Percentiles rank a stretch among this genome's conserved stretches.
Evolutionary conservation across 1,140 invertebrate species (phyloP).

Genomic region (Anagrus nilaparvatae): DNA sequence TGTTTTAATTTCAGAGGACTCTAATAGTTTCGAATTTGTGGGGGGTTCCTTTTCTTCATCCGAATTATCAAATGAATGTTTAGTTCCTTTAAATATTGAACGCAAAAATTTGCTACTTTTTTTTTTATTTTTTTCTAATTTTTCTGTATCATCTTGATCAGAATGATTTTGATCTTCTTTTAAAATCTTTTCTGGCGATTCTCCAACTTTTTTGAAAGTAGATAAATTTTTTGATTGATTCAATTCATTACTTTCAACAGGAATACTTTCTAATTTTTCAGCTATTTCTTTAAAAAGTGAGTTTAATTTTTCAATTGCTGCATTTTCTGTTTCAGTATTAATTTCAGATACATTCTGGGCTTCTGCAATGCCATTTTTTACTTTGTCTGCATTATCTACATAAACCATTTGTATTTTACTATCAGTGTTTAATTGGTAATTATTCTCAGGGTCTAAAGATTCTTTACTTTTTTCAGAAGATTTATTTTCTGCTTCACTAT

Average conservation of each 20-base stretch:
- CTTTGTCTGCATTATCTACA: neutral
- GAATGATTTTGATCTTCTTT: neutral
- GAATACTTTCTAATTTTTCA: too few relatives aligned
- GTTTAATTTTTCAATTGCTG: neutral
- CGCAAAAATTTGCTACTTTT: slow-evolving; percentile 9
- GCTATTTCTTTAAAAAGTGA: neutral
- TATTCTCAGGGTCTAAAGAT: neutral
- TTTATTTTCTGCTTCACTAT: slow-evolving; percentile 1
- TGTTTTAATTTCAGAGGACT: neutral
- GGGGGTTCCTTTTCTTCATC: neutral
- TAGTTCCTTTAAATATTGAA: slow-evolving; percentile 23
- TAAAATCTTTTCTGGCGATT: neutral
- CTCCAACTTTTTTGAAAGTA: neutral
- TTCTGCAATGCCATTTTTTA: slow-evolving; percentile 14
- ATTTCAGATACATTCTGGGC: slow-evolving; percentile 15
- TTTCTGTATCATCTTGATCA: slow-evolving; percentile 2
- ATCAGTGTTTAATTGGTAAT: neutral
- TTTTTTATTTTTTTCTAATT: slow-evolving; percentile 8
- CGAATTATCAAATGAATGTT: slow-evolving; percentile 24
- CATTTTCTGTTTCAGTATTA: slow-evolving; percentile 8
- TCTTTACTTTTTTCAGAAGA: neutral
- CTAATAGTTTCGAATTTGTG: neutral
- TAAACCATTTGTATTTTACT: too few relatives aligned
- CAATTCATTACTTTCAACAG: too few relatives aligned
- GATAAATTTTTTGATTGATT: neutral